Evolutionary conservation across 2,888 invertebrate species (phyloP).

Genomic region (Protula sp.): DNA sequence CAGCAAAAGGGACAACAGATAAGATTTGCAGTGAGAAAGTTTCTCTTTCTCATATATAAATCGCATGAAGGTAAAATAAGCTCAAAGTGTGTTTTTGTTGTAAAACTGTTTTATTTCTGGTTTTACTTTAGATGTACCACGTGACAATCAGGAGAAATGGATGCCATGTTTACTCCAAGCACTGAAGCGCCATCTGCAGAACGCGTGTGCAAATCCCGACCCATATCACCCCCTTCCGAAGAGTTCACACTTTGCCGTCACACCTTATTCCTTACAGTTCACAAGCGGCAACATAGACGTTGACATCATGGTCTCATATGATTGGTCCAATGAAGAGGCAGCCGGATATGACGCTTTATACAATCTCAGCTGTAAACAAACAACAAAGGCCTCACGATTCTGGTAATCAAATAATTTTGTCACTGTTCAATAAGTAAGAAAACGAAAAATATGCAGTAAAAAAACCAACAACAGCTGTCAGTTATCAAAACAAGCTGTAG

Average conservation of each 20-base stretch:
- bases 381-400: slow-evolving; percentile 6
- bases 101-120: no score
- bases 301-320: slow-evolving; percentile 20
- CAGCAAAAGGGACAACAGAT: no score
- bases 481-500: no score
- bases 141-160: slow-evolving; percentile 18
- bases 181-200: slow-evolving; percentile 14
- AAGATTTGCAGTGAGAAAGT: no score
- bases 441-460: no score
- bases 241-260: slow-evolving; percentile 18
- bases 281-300: slow-evolving; percentile 22
- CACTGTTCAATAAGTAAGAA: no score
- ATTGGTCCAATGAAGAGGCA: slow-evolving; percentile 21
- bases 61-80: no score
- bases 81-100: no score
- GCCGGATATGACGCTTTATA: slow-evolving; percentile 15
- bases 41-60: no score
- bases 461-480: no score
- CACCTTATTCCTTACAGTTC: slow-evolving; percentile 19
- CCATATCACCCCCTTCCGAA: slow-evolving; percentile 21
- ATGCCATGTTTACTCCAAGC: slow-evolving; percentile 21
- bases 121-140: slow-evolving; percentile 25
- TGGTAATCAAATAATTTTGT: no score
- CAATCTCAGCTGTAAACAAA: slow-evolving; percentile 13
- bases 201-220: slow-evolving; percentile 15